phyloP scores from a whole-genome alignment of 2,888 invertebrate genomes.

The Ptilodon capucinus region DNA sequence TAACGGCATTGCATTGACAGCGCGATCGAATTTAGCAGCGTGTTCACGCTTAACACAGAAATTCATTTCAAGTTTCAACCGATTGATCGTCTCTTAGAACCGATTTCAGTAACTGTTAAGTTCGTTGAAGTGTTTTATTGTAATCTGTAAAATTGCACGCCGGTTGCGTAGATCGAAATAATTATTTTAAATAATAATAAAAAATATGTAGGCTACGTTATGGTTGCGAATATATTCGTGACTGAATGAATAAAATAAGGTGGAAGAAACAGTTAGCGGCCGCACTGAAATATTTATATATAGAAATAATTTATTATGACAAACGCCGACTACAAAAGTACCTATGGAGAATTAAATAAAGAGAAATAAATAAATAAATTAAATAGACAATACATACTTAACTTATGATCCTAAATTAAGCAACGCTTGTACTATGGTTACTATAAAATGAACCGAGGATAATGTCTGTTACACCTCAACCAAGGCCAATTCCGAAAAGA shows the following conservation, averaged over 20 bases:
- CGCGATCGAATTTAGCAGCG: slow-evolving; percentile 14
- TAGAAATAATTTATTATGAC: no score
- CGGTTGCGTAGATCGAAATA: slow-evolving; percentile 12
- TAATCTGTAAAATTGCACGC: slow-evolving; percentile 20
- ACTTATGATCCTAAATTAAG: no score
- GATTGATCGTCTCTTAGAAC: neutral
- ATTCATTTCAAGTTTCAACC: slow-evolving; percentile 3
- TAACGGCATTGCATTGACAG: no score
- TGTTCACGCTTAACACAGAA: slow-evolving; percentile 17
- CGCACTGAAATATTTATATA: neutral
- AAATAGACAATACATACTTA: no score
- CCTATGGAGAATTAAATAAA: no score
- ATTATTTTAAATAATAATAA: slow-evolving; percentile 16
- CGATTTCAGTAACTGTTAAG: neutral
- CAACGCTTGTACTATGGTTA: no score
- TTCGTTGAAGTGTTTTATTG: slow-evolving; percentile 20
- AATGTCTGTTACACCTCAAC: no score
- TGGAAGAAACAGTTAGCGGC: neutral
- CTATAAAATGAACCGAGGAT: no score
- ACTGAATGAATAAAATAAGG: slow-evolving; percentile 2
- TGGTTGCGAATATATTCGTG: slow-evolving; percentile 25
- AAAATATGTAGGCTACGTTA: slow-evolving; percentile 24
- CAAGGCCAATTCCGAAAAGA: no score
- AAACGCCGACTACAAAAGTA: no score
- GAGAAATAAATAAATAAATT: no score